These are phyloP conservation scores for Platichthys flesus DNA, from an alignment of 2,113 vertebrate genomes.

Conservation along the genomic window DNA sequence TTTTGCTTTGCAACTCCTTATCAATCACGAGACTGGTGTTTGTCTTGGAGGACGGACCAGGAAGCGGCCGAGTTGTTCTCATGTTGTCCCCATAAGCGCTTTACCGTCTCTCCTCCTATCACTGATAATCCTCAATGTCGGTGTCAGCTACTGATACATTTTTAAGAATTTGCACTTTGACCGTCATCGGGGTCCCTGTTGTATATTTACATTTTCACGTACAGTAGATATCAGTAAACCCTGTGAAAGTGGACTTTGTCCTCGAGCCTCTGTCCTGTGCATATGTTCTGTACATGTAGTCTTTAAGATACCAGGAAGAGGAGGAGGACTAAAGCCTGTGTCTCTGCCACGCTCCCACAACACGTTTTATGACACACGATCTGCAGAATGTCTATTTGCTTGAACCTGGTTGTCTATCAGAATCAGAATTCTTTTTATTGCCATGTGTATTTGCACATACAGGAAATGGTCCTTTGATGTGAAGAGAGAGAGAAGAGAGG, in stretches of 20 bases:
- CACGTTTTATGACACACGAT: constrained; percentile 59
- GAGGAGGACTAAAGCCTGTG: constrained; percentile 21
- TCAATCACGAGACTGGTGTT: constrained; percentile 7
- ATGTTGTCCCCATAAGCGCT: neutral
- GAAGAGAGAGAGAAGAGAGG: neutral
- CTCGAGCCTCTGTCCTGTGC: neutral
- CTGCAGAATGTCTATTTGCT: constrained; percentile 30
- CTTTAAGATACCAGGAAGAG: constrained; percentile 36
- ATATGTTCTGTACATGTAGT: neutral
- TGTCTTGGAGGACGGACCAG: constrained; percentile 3
- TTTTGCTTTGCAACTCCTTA: constrained; percentile 1
- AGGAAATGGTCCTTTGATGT: constrained; percentile 6
- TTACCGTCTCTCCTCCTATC: neutral
- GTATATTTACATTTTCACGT: neutral
- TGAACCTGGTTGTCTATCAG: constrained; percentile 34
- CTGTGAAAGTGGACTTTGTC: neutral
- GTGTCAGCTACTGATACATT: neutral
- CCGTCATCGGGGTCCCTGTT: neutral
- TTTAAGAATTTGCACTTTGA: neutral
- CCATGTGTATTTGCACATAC: no score
- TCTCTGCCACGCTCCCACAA: constrained; percentile 16
- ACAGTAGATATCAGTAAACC: neutral
- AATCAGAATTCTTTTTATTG: no score
- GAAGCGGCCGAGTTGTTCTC: neutral
- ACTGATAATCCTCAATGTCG: neutral